Base-by-base conservation (phyloP, 2,113 vertebrate genomes). In the Peromyscus maniculatus region DNA sequence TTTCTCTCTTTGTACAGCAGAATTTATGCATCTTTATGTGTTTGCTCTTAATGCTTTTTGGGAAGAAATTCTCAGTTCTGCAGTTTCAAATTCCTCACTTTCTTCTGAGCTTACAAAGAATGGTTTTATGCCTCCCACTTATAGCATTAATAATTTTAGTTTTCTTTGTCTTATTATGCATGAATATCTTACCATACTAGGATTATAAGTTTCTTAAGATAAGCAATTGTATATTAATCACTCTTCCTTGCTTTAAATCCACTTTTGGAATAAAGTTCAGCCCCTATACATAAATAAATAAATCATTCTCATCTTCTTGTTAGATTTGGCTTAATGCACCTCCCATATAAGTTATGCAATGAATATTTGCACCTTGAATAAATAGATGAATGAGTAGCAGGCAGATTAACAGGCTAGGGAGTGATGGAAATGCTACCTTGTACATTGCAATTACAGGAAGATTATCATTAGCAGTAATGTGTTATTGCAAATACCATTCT, bases 401-500 rank as follows among this genome's bases (percentile, higher is more conserved):
- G 52, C 22, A 94, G 49, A 90, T 89, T 75, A 75, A 90, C n/a
- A 93, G 64, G 62, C 49, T 88, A 57, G 26, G 67, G 49, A 84
- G 9, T 79, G 12, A 49, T 94, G 83, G 52, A 94, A 96, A 87
- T 89, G 36, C 77, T 97, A 87, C 36, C 57, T 22, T 46, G 2
- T 79, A 67, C 4, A 13, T 91, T 92, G 90, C 62, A 95, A 87
- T 97, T 96, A 95, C 21, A 94, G 74, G 36, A 95, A 94, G 49
- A 94, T 97, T 93, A 95, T 97, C 39, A 94, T 96, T 97, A 93
- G 66, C 46, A 95, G 82, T 95, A 91, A 93, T 92, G 39, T 91
- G 80, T 96, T 97, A 91, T 95, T 96, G 87, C 43, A 97, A 86
- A 97, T 93, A 97, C 28, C 82, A 95, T 91, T 95, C 87, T 66